A percentile compares a stretch with the other conserved stretches of the same genome.
phyloP scores from a whole-genome alignment of 2,888 invertebrate genomes.

The Polietes domitor region DNA sequence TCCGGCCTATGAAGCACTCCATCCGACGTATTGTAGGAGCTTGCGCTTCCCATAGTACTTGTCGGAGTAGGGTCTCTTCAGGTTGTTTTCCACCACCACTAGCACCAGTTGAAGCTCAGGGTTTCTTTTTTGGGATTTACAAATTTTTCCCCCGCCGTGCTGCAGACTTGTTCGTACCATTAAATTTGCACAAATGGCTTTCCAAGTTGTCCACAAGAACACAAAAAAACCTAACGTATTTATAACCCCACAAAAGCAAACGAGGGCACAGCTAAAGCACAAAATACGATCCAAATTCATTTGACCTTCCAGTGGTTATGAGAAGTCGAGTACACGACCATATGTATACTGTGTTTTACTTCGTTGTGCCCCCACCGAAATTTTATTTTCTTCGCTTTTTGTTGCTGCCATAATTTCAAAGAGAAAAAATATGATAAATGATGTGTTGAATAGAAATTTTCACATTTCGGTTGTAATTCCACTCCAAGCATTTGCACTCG shows the following conservation, averaged over 20 bases:
- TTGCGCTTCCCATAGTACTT: no score
- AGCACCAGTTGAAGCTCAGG: no score
- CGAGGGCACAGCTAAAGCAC: background rate
- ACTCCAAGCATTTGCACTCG: no score
- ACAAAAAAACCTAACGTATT: background rate
- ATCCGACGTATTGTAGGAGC: no score
- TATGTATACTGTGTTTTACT: background rate
- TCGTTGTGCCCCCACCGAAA: background rate
- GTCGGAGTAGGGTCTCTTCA: no score
- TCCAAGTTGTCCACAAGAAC: slow-evolving; percentile 8
- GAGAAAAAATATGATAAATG: slow-evolving; percentile 60
- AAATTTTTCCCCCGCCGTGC: no score
- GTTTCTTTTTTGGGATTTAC: no score
- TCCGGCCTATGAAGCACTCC: no score
- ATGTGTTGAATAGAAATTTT: slow-evolving; percentile 54
- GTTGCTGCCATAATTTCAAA: background rate
- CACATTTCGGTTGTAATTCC: slow-evolving; percentile 7
- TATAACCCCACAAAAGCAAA: background rate
- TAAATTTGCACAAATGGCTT: slow-evolving; percentile 43
- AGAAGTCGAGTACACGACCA: background rate
- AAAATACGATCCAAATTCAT: background rate
- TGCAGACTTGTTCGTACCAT: no score
- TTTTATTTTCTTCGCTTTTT: slow-evolving; percentile 5
- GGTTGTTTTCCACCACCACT: background rate
- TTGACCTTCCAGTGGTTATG: background rate